Conservation (phyloP, 2,113 vertebrate genomes). For the Paralichthys olivaceus region DNA sequence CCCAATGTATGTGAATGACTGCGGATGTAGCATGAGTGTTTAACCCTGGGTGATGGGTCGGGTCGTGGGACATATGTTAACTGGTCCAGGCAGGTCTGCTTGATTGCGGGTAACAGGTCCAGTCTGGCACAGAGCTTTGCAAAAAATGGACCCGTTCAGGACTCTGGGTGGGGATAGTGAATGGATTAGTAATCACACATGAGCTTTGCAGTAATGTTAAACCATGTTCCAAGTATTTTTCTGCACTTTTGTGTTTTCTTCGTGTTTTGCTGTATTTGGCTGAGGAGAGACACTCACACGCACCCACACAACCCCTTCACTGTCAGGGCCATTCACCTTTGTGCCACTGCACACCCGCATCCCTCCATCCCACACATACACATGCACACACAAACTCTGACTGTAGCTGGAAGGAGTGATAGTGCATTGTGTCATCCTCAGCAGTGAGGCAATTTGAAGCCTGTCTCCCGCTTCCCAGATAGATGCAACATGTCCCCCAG, state of each 20-base stretch:
- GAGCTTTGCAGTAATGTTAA: not conserved
- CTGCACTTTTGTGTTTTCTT: not conserved
- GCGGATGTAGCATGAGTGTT: too few relatives aligned
- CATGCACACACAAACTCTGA: constrained; percentile 39
- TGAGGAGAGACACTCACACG: not conserved
- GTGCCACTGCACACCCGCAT: constrained; percentile 42
- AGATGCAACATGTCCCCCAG: constrained; percentile 54
- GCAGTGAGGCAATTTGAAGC: constrained; percentile 59
- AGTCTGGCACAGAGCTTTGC: too few relatives aligned
- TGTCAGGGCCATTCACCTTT: constrained; percentile 33
- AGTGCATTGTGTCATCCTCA: constrained; percentile 59
- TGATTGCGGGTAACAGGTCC: too few relatives aligned
- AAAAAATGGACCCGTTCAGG: too few relatives aligned
- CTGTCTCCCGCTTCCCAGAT: constrained; percentile 59
- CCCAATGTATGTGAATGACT: too few relatives aligned
- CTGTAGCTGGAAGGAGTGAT: constrained; percentile 55
- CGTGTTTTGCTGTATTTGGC: not conserved
- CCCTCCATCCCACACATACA: not conserved
- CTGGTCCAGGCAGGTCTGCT: too few relatives aligned
- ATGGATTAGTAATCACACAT: too few relatives aligned
- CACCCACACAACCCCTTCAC: not conserved
- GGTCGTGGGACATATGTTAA: too few relatives aligned
- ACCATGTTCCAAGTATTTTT: not conserved
- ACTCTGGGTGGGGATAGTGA: too few relatives aligned
- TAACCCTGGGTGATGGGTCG: too few relatives aligned